Percentiles rank a stretch among this genome's conserved stretches.
Evolutionary conservation across 2,113 vertebrate species (phyloP).

Genomic region (Saguinus imperator): DNA sequence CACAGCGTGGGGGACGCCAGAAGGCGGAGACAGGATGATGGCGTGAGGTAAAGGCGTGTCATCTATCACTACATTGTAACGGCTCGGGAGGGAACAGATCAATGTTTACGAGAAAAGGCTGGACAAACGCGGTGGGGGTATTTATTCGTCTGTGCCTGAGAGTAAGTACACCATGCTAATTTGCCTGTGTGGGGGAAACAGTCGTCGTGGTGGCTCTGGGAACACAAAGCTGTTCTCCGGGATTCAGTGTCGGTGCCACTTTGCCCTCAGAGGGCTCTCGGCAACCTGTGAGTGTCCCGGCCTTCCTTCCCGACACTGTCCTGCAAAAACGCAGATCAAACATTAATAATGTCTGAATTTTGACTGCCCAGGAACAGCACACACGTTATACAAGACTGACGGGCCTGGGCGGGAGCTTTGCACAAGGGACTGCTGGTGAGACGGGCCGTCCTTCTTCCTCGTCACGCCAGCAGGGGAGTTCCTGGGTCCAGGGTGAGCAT

Average conservation of each 20-base stretch:
- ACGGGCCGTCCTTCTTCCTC: background rate
- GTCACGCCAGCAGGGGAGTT: accelerated
- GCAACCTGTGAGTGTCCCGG: background rate
- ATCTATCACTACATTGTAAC: accelerated
- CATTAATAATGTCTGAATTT: no score
- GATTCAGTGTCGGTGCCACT: background rate
- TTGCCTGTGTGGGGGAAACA: background rate
- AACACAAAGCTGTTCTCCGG: background rate
- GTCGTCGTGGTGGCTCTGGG: background rate
- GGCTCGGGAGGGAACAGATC: background rate
- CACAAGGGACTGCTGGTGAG: accelerated
- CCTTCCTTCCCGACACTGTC: no score
- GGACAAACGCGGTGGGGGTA: accelerated
- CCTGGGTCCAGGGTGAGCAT: accelerated
- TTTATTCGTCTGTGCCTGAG: background rate
- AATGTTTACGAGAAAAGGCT: no score
- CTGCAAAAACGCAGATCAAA: background rate
- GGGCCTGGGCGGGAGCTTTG: accelerated
- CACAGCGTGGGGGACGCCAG: background rate
- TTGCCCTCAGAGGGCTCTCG: background rate
- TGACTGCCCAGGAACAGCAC: background rate
- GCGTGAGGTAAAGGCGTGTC: accelerated
- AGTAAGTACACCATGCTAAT: accelerated
- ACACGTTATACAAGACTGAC: no score
- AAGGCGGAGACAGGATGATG: accelerated